Evolutionary conservation across 1,140 invertebrate genomes (phyloP), one percentile per base, ranked within the genome.

Genomic region (Vanessa tameamea): DNA sequence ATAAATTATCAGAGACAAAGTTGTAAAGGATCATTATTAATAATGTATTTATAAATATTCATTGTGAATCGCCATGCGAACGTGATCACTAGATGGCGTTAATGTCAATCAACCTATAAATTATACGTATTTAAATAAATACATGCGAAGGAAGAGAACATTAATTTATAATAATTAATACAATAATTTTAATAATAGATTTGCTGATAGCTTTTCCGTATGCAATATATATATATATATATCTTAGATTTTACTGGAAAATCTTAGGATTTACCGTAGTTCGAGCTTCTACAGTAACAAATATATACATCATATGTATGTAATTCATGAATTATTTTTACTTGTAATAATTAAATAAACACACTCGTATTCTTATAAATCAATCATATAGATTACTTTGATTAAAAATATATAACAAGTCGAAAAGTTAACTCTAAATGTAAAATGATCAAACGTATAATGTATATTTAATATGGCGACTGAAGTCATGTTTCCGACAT

Each of bases 41-140:
- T 43, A 43, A 43, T 43, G 37, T 43, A 43, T 43, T 50, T 15
- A 50, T 50, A 50, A 50, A 50, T 50, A 50, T 50, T 13, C 48
- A 15, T 5, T 50, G 7, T 15, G 48, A 15, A 50, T 15, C 50
- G n/a, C 15, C 50, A 53, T n/a, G 15, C 16, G 50, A 15, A 53
- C 50, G 15, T 55, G 7, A 23, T 55, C 53, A 11, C 53, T 57
- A 57, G 53, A 57, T 57, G 53, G 53, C 20, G 53, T 57, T 57
- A 57, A 57, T 57, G 53, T 57, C 53, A 57, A 57, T 61, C 37
- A 61, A 14, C 31, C 14, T 37, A 61, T 61, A 61, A 61, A 61
- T 61, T 37, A 61, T n/a, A 15, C 31, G 7, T 61, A 61, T 61
- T 57, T 23, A 57, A 57, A 57, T 14, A 8, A 57, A 57, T 23